Base-by-base conservation (phyloP, 2,797 vertebrate genomes). In the Hemitrygon akajei region DNA sequence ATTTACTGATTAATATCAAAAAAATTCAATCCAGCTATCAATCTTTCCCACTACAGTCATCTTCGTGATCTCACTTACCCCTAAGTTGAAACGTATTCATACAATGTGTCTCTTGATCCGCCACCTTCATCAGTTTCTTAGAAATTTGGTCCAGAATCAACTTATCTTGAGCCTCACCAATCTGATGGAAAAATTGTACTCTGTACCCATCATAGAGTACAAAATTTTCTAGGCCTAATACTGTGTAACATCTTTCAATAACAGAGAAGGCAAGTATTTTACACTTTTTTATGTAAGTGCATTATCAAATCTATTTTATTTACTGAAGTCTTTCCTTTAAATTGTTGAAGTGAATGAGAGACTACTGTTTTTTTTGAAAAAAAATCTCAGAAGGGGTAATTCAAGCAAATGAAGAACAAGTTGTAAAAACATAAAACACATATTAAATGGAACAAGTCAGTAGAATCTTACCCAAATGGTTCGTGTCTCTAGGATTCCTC, bases 391-490 rank as follows among this genome's bases (percentile, higher is more conserved):
- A 79, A 89, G 66, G 34, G 63, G 18, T 69, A 89, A 69, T 89
- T 69, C 18, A 89, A 22, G 9, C 0, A 69, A 69, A 37, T 2
- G 63, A 37, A 20, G 63, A 69, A 66, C 60, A 66, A 89, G 16
- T 2, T 89, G 18, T 69, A 37, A 10, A 89, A 66, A 7, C 5
- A 7, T 60, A 86, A 86, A 30, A 58, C 58, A 14, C 18, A 47
- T 47, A 47, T 3, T 47, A 69, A 14, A 69, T 86, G 27, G n/a
- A 63, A 87, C 14, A 34, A 89, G 34, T 58, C 10, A 76, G 27
- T 58, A 93, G 27, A 27, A 93, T 76, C 71, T 93, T 93, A 93
- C 91, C 91, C 27, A 40, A 76, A 93, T 27, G 37, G 71, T 76
- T 93, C 12, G 91, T 75, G 30, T 9, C 37, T 76, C 30, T 7